A percentile compares a stretch with the other conserved stretches of the same genome.
Evolutionary conservation across 2,888 invertebrate genomes (phyloP).

Genomic region (Epirrhoe tristata): DNA sequence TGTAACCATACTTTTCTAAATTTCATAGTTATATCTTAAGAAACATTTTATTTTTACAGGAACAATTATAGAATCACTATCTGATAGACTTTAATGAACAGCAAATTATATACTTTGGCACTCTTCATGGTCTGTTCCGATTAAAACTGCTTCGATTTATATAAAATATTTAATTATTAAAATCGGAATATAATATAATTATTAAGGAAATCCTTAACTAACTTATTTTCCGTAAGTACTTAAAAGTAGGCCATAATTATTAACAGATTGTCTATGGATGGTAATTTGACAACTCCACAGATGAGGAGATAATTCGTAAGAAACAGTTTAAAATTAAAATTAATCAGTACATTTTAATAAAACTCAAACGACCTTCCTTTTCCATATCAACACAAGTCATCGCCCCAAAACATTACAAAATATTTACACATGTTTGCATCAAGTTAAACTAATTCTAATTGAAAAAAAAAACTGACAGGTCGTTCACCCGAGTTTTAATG

Average conservation of each 20-base stretch:
- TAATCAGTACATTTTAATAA: slow-evolving; percentile 84
- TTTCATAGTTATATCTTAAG: slow-evolving; percentile 23
- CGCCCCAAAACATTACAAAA: slow-evolving; percentile 26
- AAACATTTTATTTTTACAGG: slow-evolving; percentile 39
- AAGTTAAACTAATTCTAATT: slow-evolving; percentile 41
- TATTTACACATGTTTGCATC: slow-evolving; percentile 51
- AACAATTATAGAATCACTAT: slow-evolving; percentile 37
- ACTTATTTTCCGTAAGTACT: slow-evolving; percentile 18
- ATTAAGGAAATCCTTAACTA: slow-evolving; percentile 15
- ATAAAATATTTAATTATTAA: slow-evolving; percentile 30
- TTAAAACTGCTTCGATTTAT: slow-evolving; percentile 32
- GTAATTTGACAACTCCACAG: slow-evolving; percentile 60
- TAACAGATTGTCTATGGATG: slow-evolving; percentile 30
- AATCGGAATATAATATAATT: slow-evolving; percentile 27
- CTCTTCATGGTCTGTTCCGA: slow-evolving; percentile 29
- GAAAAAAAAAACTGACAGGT: slow-evolving; percentile 51
- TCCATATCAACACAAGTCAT: slow-evolving; percentile 45
- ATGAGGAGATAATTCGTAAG: slow-evolving; percentile 74
- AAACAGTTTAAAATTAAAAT: slow-evolving; percentile 77
- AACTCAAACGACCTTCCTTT: slow-evolving; percentile 74
- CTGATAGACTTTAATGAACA: slow-evolving; percentile 19
- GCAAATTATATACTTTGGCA: slow-evolving; percentile 40
- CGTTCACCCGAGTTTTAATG: slow-evolving; percentile 48
- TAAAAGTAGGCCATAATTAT: slow-evolving; percentile 46
- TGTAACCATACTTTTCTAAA: slow-evolving; percentile 5